Percentiles rank a stretch among this genome's conserved stretches.
Evolutionary conservation across 2,113 vertebrate species (phyloP).

Genomic region (Leucosticte australis): DNA sequence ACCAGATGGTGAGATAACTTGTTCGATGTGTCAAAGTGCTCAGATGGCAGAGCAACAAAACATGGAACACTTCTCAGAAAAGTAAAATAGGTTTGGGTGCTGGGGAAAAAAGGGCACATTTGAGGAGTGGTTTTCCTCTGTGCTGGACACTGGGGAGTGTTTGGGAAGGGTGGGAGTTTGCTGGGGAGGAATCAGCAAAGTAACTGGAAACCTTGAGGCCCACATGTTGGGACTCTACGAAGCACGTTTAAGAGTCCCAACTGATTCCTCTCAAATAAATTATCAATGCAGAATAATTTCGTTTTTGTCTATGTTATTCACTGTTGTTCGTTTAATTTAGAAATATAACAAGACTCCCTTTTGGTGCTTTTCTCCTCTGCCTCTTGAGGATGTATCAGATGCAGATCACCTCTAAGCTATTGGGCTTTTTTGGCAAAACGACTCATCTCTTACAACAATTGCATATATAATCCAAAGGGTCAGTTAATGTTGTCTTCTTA

Average conservation of each 20-base stretch:
- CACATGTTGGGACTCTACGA: background rate
- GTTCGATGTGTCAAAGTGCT: fast-evolving
- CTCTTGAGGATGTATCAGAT: background rate
- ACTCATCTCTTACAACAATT: background rate
- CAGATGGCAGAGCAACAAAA: background rate
- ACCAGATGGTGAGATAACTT: background rate
- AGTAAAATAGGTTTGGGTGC: background rate
- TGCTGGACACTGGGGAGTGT: fast-evolving
- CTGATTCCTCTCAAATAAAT: background rate
- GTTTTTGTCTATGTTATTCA: background rate
- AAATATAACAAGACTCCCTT: background rate
- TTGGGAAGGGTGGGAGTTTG: background rate
- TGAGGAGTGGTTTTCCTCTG: background rate
- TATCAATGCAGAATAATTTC: background rate
- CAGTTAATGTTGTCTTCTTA: background rate
- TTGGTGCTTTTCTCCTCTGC: background rate
- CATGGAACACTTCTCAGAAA: background rate
- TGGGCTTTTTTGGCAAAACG: background rate
- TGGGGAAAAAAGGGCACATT: background rate
- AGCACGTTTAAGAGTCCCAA: background rate
- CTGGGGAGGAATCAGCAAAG: background rate
- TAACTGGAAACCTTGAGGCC: background rate
- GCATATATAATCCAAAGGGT: background rate
- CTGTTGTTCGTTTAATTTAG: background rate
- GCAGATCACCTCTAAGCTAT: background rate